Evolutionary conservation across 2,797 vertebrate genomes (phyloP).

Genomic region (Pelobates cultripes): DNA sequence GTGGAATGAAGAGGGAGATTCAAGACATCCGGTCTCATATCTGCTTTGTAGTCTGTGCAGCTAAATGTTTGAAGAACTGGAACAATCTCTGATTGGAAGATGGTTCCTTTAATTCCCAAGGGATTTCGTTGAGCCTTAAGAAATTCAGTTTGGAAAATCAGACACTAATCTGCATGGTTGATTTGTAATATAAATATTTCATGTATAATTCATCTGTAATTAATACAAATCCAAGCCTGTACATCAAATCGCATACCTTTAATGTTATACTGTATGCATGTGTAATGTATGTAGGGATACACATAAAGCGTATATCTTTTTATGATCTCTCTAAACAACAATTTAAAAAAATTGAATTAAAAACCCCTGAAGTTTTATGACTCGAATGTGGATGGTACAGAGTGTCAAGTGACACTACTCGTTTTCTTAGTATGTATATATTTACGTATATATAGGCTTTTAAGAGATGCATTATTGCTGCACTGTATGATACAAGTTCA

Average conservation of each 20-base stretch:
- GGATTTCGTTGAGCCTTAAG: not conserved
- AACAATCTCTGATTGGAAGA: constrained; percentile 4
- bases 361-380: too few species aligned
- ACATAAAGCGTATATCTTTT: too few species aligned
- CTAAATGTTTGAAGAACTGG: constrained; percentile 34
- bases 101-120: not conserved
- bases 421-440: too few species aligned
- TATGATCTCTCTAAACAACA: too few species aligned
- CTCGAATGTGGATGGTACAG: too few species aligned
- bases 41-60: constrained; percentile 25
- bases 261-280: not conserved
- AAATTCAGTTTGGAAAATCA: too few species aligned
- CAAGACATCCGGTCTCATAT: constrained; percentile 11
- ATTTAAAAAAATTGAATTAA: too few species aligned
- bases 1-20: constrained; percentile 11
- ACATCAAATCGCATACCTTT: not conserved
- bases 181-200: not conserved
- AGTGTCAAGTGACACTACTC: too few species aligned
- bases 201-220: not conserved
- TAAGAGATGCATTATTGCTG: too few species aligned
- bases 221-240: not conserved
- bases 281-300: too few species aligned
- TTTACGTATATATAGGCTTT: too few species aligned
- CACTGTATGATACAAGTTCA: too few species aligned
- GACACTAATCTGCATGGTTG: not conserved